Evolutionary conservation across 2,888 invertebrate species (phyloP).

Genomic region (Epinotia bilunana): DNA sequence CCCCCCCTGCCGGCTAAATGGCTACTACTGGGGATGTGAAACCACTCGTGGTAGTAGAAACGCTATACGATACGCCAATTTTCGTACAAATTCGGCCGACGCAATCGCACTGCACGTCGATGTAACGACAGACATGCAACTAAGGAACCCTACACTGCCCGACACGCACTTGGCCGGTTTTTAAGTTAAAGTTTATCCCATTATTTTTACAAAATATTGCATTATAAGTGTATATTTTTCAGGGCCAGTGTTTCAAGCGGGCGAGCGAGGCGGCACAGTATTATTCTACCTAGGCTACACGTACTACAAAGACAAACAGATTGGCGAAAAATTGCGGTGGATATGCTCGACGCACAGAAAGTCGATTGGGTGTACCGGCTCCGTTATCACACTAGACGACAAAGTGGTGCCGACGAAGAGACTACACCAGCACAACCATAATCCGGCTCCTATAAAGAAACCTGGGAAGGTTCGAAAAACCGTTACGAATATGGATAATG

Average conservation of each 20-base stretch:
- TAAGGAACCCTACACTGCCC: too few species aligned
- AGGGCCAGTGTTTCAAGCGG: not conserved
- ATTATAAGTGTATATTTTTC: not conserved
- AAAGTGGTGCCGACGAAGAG: constrained; percentile 2
- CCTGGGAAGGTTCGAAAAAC: not conserved
- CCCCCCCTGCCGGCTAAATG: too few species aligned
- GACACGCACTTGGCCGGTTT: too few species aligned
- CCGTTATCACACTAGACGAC: not conserved
- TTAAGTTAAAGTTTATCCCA: not conserved
- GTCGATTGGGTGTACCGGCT: constrained; percentile 2
- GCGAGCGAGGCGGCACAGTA: constrained; percentile 1
- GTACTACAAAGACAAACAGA: constrained; percentile 13
- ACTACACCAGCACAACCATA: constrained; percentile 9
- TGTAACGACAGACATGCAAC: too few species aligned
- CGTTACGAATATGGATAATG: not conserved
- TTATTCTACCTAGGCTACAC: constrained; percentile 13
- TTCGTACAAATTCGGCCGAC: too few species aligned
- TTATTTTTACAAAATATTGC: not conserved
- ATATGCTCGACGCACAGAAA: constrained; percentile 27
- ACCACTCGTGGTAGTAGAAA: too few species aligned
- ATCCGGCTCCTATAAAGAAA: not conserved
- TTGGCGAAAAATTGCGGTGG: constrained; percentile 27
- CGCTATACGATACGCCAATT: too few species aligned
- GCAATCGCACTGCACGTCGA: too few species aligned
- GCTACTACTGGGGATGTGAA: too few species aligned